These are phyloP conservation scores for Miichthys miiuy DNA, from an alignment of 2,797 vertebrate genomes.

Conservation along the genomic window DNA sequence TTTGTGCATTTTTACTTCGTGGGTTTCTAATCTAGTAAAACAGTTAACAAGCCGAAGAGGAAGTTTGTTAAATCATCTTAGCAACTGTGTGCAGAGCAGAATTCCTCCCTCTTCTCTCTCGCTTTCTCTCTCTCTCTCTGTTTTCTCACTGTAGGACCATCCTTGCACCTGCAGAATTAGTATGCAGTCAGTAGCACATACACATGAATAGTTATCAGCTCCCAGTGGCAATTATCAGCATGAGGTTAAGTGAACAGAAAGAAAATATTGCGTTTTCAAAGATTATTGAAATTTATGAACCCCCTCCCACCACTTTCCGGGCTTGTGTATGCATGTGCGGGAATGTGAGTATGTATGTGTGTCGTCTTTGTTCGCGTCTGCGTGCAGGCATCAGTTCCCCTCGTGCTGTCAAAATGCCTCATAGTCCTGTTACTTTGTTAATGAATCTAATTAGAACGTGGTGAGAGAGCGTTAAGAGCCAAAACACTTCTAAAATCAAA, in stretches of 20 bases:
- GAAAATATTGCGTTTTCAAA: conserved; percentile 65
- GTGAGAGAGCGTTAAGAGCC: conserved; percentile 39
- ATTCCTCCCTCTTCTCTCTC: not conserved
- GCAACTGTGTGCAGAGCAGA: conserved; percentile 21
- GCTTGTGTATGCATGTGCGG: conserved; percentile 27
- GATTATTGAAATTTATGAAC: conserved; percentile 53
- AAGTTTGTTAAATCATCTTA: conserved; percentile 53
- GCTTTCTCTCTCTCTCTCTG: not conserved
- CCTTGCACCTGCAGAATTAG: conserved; percentile 79
- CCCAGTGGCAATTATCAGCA: conserved; percentile 67
- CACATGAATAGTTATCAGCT: conserved; percentile 70
- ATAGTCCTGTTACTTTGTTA: conserved; percentile 51
- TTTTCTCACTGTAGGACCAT: conserved; percentile 40
- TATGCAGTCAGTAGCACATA: conserved; percentile 69
- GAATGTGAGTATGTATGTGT: conserved; percentile 29
- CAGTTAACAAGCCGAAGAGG: conserved; percentile 40
- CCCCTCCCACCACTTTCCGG: conserved; percentile 13
- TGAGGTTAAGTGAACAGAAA: conserved; percentile 70
- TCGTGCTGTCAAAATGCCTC: conserved; percentile 46
- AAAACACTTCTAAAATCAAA: conserved; percentile 64
- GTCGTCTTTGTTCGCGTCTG: conserved; percentile 47
- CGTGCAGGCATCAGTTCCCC: not conserved
- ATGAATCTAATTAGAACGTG: conserved; percentile 68
- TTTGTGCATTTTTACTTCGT: conserved; percentile 41
- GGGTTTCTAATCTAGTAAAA: conserved; percentile 49